Evolutionary conservation across 2,113 vertebrate genomes (phyloP), one percentile per base, ranked within the genome.

Genomic region (Megaleporinus macrocephalus): DNA sequence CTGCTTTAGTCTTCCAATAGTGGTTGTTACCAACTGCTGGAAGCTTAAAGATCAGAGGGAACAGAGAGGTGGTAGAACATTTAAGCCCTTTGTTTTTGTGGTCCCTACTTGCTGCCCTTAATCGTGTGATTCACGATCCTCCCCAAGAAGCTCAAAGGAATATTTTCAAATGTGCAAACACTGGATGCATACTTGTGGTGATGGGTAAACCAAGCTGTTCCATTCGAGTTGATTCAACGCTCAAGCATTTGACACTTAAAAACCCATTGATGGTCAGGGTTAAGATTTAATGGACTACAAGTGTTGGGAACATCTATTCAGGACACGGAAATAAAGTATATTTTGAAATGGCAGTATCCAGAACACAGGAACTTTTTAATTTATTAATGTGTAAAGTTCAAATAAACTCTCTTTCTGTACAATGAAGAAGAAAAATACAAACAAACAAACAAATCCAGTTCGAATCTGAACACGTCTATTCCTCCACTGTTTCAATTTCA

Each of bases 91-190:
- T 27, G 27, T 65, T 77, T 83, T 55, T 22, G 65, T 30, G 53
- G 33, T 78, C 73, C 73, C 75, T 68, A 78, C 72, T 73, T 72
- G 57, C 29, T 73, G 61, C 27, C 79, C 76, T 47, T 74, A 73
- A 81, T 81, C 81, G 68, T 29, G 57, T 71, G 71, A 77, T 68
- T 73, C 55, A 27, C 10, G 69, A 49, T 81, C 62, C 26, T 61
- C 79, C 76, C 73, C 18, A 61, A 82, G 51, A 18, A 76, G n/a
- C 62, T 81, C 36, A 41, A 81, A 78, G 74, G 57, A 68, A 78
- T 33, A 44, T 68, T 62, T 59, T 61, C 27, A 74, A 81, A 81
- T 66, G 81, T 77, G 44, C 63, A 81, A 80, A 77, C 66, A 66
- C 55, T 63, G 27, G 49, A 76, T 15, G 44, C 30, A 33, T 76